Evolutionary conservation across 1,140 invertebrate genomes (phyloP), one percentile per base, ranked within the genome.

Genomic region (Calycopis cecrops): DNA sequence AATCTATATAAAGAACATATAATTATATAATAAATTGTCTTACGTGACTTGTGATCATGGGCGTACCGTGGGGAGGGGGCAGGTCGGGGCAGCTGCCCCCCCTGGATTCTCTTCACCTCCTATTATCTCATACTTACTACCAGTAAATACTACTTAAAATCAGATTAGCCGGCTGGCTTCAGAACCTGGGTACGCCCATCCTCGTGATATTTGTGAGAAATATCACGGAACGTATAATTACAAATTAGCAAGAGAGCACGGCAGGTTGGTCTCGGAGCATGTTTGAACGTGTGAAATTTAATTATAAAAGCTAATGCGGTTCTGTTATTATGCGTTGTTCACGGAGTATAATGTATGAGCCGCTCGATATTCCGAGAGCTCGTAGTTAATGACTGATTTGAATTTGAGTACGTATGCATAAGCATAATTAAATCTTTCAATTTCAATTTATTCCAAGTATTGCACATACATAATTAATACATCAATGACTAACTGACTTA

Each of bases 151-250:
- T n/a, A n/a, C n/a, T n/a, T n/a, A n/a, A n/a, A n/a, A n/a, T n/a
- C n/a, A n/a, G n/a, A n/a, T n/a, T n/a, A n/a, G n/a, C n/a, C n/a
- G n/a, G n/a, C n/a, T n/a, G n/a, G n/a, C n/a, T n/a, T n/a, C n/a
- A n/a, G n/a, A n/a, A n/a, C n/a, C n/a, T n/a, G n/a, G n/a, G 16
- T 42, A 17, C 9, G 40, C 4, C 14, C 14, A 9, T 44, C 12
- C 16, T 44, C 9, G 40, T 44, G 40, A 16, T 16, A 14, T 40
- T n/a, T 4, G 17, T 16, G 4, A 16, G 14, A 9, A 44, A 44
- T 44, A 40, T n/a, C 38, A 40, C n/a, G 38, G 38, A 14, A 40
- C n/a, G 38, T 40, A 44, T 44, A 44, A 44, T 44, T 44, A 44
- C 40, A 44, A 44, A 44, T 44, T 44, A 44, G 40, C 9, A 9